Conservation (phyloP, 2,113 vertebrate genomes). For the Scytalopus superciliaris region DNA sequence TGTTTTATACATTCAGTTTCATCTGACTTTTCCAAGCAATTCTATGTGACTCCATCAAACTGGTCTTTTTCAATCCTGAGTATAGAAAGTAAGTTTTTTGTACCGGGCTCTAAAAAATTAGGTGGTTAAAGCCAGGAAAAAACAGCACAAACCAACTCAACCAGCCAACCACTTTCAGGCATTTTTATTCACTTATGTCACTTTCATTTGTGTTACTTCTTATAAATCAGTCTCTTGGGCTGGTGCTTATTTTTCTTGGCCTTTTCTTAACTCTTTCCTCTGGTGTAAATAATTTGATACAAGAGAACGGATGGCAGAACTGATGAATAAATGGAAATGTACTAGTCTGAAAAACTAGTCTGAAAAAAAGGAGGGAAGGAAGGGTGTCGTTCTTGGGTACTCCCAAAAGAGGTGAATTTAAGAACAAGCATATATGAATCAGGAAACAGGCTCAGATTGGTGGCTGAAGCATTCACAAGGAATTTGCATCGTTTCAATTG, state of each 20-base stretch:
- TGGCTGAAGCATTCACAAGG: neutral
- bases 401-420: neutral
- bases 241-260: conserved; percentile 49
- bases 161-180: neutral
- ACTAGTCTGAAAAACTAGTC: neutral
- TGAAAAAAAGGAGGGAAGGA: conserved; percentile 41
- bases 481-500: neutral
- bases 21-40: neutral
- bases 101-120: neutral
- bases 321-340: conserved; percentile 44
- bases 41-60: neutral
- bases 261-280: conserved; percentile 22
- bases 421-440: neutral
- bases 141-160: neutral
- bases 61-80: neutral
- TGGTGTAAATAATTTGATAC: conserved; percentile 2
- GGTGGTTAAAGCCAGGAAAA: neutral
- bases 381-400: conserved; percentile 24
- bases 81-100: neutral
- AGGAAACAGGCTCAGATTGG: conserved; percentile 1
- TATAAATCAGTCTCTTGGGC: conserved; percentile 15
- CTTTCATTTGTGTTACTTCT: neutral
- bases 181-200: conserved; percentile 29
- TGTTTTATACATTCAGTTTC: neutral
- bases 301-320: conserved; percentile 10